A percentile compares a stretch with the other conserved stretches of the same genome.
phyloP scores from a whole-genome alignment of 2,113 vertebrate genomes.

The Potamarius usumacintae region DNA sequence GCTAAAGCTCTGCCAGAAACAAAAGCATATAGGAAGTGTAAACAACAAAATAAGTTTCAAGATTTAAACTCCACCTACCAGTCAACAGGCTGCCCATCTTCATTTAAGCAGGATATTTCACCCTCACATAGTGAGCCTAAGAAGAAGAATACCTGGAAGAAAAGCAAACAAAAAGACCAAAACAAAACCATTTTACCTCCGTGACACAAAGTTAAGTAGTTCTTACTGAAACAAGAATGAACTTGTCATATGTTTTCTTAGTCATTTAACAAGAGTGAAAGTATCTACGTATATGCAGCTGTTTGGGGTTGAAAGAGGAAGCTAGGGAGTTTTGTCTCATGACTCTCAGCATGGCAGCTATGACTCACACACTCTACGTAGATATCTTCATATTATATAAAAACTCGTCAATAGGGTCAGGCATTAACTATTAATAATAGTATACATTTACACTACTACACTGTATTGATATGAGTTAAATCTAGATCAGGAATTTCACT shows the following conservation, averaged over 20 bases:
- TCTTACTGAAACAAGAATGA: conserved; percentile 20
- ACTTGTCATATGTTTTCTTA: not conserved
- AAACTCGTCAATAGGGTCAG: not conserved
- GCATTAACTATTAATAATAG: not conserved
- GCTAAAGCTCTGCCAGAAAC: not conserved
- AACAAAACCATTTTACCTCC: conserved; percentile 43
- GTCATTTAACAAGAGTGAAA: conserved; percentile 42
- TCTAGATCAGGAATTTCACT: not conserved
- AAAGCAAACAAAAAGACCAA: not conserved
- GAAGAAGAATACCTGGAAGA: conserved; percentile 21
- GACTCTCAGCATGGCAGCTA: conserved; percentile 35
- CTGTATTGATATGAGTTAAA: not conserved
- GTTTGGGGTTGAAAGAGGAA: conserved; percentile 64
- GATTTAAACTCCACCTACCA: conserved; percentile 79
- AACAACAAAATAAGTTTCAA: not conserved
- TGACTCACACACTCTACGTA: not conserved
- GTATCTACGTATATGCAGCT: conserved; percentile 43
- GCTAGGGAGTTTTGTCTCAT: conserved; percentile 60
- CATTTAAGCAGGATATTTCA: conserved; percentile 83
- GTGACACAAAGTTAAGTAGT: not conserved
- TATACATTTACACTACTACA: not conserved
- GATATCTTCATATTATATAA: not conserved
- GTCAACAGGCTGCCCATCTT: conserved; percentile 83
- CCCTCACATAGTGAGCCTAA: conserved; percentile 34
- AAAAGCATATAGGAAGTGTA: not conserved